Percentiles rank a stretch among this genome's conserved stretches.
phyloP scores from a whole-genome alignment of 2,113 vertebrate species.

The Corythornis cristatus region DNA sequence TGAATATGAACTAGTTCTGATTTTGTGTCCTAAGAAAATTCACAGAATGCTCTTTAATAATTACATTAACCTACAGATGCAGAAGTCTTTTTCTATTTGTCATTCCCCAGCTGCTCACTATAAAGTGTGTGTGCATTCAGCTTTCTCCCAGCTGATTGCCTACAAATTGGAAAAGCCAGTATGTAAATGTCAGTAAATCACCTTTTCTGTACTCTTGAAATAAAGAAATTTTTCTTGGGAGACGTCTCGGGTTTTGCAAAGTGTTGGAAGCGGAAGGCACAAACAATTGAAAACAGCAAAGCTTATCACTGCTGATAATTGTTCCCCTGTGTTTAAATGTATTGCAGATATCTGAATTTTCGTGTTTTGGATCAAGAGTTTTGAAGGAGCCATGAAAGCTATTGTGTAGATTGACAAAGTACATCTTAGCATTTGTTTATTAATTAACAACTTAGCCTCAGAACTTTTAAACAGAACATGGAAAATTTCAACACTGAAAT shows the following conservation, averaged over 20 bases:
- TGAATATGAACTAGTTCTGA: neutral
- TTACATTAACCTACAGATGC: neutral
- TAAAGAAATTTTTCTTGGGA: neutral
- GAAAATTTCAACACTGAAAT: neutral
- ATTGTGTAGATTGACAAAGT: neutral
- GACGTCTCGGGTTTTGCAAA: neutral
- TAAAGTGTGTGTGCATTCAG: neutral
- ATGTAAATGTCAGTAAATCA: neutral
- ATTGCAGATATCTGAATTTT: neutral
- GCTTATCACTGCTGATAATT: no score
- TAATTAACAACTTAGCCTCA: neutral
- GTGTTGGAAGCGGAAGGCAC: no score
- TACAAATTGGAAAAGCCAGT: neutral
- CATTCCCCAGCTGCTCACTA: neutral
- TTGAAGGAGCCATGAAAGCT: neutral
- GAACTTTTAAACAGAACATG: neutral
- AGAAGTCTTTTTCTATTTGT: neutral
- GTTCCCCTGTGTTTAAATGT: neutral
- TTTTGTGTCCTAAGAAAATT: slow-evolving; percentile 10
- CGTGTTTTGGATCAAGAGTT: neutral
- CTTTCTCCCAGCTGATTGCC: neutral
- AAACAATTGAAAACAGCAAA: no score
- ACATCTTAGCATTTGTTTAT: neutral
- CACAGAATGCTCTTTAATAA: neutral
- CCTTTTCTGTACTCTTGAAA: neutral